Evolutionary conservation across 2,797 vertebrate species (phyloP).

Genomic region (Ibycter americanus): DNA sequence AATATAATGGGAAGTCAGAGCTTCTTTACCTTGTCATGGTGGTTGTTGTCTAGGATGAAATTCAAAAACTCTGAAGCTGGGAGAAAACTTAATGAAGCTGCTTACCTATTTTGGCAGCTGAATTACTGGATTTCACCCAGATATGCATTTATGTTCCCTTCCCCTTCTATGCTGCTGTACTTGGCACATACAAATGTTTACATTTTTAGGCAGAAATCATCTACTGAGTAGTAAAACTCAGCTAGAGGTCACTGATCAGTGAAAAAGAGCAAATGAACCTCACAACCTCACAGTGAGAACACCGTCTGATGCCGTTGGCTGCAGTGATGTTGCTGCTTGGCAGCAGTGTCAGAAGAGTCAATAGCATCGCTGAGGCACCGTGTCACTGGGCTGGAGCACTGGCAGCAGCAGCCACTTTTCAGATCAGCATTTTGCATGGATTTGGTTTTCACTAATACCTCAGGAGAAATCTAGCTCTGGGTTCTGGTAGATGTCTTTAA

Average conservation of each 20-base stretch:
- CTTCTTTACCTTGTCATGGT: background rate
- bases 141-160: background rate
- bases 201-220: background rate
- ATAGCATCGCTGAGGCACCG: background rate
- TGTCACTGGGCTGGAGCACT: background rate
- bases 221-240: background rate
- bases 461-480: background rate
- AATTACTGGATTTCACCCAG: background rate
- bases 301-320: background rate
- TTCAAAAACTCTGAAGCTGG: background rate
- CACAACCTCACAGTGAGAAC: background rate
- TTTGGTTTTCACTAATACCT: background rate
- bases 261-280: background rate
- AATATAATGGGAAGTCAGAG: background rate
- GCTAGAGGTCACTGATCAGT: background rate
- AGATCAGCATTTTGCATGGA: background rate
- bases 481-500: background rate
- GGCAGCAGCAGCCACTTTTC: background rate
- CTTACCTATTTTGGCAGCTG: background rate
- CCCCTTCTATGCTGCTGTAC: background rate
- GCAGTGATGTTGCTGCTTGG: background rate
- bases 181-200: background rate
- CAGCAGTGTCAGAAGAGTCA: background rate
- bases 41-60: background rate
- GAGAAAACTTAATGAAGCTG: background rate